These are phyloP conservation scores for Metaphire vulgaris DNA, from an alignment of 1,140 invertebrate species.

Conservation along the genomic window DNA sequence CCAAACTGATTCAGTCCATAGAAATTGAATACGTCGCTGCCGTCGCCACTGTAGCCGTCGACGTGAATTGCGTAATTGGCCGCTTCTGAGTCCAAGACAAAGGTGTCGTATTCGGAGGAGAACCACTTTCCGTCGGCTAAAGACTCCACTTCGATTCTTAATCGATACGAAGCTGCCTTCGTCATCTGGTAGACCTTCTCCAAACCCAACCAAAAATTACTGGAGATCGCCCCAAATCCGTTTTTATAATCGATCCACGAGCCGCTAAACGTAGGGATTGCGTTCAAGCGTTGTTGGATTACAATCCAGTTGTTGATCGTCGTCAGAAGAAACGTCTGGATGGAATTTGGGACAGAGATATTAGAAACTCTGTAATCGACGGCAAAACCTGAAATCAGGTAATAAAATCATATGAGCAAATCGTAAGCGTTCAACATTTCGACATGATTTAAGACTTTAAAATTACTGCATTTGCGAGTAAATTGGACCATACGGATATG, in stretches of 20 bases:
- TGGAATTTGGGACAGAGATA: background rate
- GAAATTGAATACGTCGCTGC: background rate
- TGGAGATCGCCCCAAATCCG: conserved; percentile 16
- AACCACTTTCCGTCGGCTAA: conserved; percentile 8
- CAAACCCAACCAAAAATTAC: conserved; percentile 25
- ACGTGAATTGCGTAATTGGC: background rate
- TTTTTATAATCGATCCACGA: conserved; percentile 25
- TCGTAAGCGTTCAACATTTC: too few relatives aligned
- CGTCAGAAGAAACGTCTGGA: background rate
- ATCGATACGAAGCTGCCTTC: background rate
- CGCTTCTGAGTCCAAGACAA: background rate
- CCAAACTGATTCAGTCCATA: background rate
- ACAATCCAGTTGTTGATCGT: conserved; percentile 9
- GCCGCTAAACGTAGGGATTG: conserved; percentile 13
- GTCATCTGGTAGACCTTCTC: conserved; percentile 10
- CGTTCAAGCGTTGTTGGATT: conserved; percentile 23
- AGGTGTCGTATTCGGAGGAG: background rate
- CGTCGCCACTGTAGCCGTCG: background rate
- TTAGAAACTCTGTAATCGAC: background rate
- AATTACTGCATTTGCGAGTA: too few relatives aligned
- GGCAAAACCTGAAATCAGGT: background rate
- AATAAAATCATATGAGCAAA: too few relatives aligned
- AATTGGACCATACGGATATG: too few relatives aligned
- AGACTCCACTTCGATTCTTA: background rate
- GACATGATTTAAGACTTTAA: too few relatives aligned